Base-by-base conservation (phyloP, 2,797 vertebrate species). In the Coendou prehensilis region DNA sequence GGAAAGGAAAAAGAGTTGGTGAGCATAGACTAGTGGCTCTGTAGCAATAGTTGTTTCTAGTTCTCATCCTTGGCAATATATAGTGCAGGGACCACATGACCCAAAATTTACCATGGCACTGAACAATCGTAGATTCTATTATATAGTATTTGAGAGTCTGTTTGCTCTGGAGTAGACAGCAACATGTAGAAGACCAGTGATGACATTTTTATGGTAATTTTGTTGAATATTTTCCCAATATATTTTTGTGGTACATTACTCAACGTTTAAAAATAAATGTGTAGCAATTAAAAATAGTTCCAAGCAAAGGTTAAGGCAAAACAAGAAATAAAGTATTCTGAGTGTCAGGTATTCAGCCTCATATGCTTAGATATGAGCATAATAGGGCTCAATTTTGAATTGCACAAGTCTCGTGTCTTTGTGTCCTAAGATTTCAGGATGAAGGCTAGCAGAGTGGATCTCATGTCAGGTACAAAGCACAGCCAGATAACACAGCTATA, bases 221-320 rank as follows among this genome's bases (percentile, higher is more conserved):
- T 81, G 7, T 45, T 93, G 4, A 93, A 71, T 82, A 69, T 28
- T 57, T 84, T 69, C 91, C 56, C 15, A 69, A 13, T 93, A 33
- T 80, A 41, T 59, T 93, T 78, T 87, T 92, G 22, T 56, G 69
- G 30, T 15, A 82, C 83, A 59, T 89, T 76, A n/a, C 1, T 78
- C 41, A 92, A 54, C 14, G 85, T 94, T 94, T 89, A 59, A 78
- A 91, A 93, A 76, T 81, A 56, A 87, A 54, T 73, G 3, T 73
- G 6, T 73, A 79, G 52, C 13, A 57, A 71, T 93, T 91, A 78
- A 47, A 79, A 76, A 86, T 33, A 54, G 83, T 33, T 33, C 76
- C 75, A 57, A 80, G 45, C 30, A 28, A 30, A 30, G 18, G 17
- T 30, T 54, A 64, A 93, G 50, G 26, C 33, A 82, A n/a, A 90